A percentile compares a stretch with the other conserved stretches of the same genome.
Conservation (phyloP, 1,140 invertebrate genomes). For the Globodera rostochiensis region DNA sequence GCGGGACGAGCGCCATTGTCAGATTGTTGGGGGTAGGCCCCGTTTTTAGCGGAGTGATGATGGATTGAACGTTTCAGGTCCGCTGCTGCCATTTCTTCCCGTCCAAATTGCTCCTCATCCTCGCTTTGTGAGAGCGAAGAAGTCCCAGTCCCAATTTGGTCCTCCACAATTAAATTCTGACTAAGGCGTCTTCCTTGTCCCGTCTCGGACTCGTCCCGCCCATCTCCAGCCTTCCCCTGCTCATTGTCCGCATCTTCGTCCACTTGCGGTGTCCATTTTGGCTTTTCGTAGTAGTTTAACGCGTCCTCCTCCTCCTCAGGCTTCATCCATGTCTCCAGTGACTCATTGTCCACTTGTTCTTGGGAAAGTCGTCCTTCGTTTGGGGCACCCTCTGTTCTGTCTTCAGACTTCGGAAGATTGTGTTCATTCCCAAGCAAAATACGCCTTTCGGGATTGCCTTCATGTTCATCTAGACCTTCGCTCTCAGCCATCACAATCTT, state of each 20-base stretch:
- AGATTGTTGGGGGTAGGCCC: conserved; percentile 56
- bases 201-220: background rate
- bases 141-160: too few relatives aligned
- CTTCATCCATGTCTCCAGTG: conserved; percentile 1
- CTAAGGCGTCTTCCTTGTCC: background rate
- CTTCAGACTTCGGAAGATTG: background rate
- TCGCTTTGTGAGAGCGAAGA: too few relatives aligned
- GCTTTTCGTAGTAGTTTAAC: conserved; percentile 6
- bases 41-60: background rate
- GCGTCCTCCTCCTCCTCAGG: background rate
- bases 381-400: background rate
- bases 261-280: background rate
- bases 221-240: background rate
- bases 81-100: too few relatives aligned
- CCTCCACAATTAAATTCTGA: background rate
- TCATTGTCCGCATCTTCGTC: background rate
- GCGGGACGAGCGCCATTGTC: background rate
- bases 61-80: too few relatives aligned
- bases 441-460: too few relatives aligned
- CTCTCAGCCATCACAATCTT: background rate
- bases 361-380: background rate
- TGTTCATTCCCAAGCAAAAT: too few relatives aligned
- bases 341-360: background rate
- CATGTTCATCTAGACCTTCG: background rate
- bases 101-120: too few relatives aligned